Evolutionary conservation across 2,888 invertebrate genomes (phyloP).

Genomic region (Metacarcinus magister): DNA sequence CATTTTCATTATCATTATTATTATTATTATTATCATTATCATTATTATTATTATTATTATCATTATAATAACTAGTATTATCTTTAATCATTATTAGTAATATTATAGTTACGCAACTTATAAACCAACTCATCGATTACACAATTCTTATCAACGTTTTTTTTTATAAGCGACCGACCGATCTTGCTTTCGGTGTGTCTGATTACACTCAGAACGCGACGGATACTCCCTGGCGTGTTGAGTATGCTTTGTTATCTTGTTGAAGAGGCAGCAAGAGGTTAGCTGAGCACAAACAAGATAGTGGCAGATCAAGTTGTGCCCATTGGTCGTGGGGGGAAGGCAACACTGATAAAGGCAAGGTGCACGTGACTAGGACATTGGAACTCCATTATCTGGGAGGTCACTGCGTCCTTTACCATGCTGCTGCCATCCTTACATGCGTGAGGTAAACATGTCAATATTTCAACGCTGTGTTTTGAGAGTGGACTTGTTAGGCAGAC

Average conservation of each 20-base stretch:
- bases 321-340: neutral
- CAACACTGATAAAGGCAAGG: neutral
- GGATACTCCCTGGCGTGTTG: neutral
- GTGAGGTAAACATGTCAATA: no score
- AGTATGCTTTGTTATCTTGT: neutral
- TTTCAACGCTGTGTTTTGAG: no score
- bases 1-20: conserved; percentile 46
- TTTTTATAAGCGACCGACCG: neutral
- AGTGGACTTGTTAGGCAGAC: no score
- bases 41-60: neutral
- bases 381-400: neutral
- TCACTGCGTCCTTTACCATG: neutral
- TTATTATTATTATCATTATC: neutral
- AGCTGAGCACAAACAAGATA: neutral
- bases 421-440: neutral
- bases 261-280: neutral
- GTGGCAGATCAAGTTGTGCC: neutral
- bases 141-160: neutral
- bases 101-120: neutral
- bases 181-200: neutral
- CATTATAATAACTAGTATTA: neutral
- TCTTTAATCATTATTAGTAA: neutral
- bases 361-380: neutral
- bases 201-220: neutral
- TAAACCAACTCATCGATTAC: neutral